Evolutionary conservation across 2,113 vertebrate genomes (phyloP).

Genomic region (Danio rerio): DNA sequence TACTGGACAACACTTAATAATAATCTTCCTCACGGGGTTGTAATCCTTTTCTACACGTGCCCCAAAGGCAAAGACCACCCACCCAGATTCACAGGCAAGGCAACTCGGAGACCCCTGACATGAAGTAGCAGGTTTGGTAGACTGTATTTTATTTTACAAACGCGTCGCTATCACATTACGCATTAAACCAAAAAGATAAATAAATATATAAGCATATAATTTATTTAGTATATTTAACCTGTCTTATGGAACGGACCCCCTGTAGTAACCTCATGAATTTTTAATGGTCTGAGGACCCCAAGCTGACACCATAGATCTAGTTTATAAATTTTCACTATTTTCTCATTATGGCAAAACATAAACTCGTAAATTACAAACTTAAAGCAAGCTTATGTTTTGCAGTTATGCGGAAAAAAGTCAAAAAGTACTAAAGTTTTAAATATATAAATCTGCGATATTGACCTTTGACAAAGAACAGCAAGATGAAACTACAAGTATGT

Average conservation of each 20-base stretch:
- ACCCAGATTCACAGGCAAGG: background rate
- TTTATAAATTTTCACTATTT: background rate
- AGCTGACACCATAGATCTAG: background rate
- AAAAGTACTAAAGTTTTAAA: no score
- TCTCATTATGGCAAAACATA: no score
- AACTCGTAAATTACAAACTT: no score
- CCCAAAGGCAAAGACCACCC: slow-evolving; percentile 17
- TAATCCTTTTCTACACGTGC: background rate
- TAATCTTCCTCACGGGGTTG: background rate
- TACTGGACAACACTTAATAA: background rate
- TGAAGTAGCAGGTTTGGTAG: background rate
- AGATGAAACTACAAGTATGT: no score
- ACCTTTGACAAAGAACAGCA: no score
- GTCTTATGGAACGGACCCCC: background rate
- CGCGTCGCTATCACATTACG: background rate
- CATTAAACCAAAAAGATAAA: background rate
- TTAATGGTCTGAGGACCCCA: no score
- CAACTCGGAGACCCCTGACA: background rate
- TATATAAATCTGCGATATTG: no score
- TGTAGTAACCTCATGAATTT: background rate
- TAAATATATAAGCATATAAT: background rate
- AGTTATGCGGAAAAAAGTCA: no score
- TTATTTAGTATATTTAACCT: no score
- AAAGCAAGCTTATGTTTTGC: no score
- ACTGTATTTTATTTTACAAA: no score